Evolutionary conservation across 2,888 invertebrate species (phyloP).

Genomic region (Palloptera scutellata): DNA sequence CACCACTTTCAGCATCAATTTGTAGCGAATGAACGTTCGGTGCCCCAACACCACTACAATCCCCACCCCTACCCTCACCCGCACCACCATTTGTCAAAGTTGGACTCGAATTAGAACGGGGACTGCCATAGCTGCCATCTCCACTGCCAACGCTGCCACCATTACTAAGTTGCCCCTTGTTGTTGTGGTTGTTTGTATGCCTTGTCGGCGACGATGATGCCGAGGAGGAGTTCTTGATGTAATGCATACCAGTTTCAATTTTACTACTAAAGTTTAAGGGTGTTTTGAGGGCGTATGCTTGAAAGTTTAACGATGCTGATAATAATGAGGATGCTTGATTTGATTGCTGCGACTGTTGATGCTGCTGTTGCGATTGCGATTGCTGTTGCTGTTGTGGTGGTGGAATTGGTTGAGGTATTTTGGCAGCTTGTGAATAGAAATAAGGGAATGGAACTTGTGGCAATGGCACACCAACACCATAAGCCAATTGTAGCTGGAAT

Average conservation of each 20-base stretch:
- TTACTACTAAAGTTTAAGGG: conserved; percentile 29
- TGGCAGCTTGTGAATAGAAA: conserved; percentile 61
- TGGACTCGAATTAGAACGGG: conserved; percentile 22
- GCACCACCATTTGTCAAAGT: background rate
- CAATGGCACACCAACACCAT: conserved; percentile 59
- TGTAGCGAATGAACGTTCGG: conserved; percentile 19
- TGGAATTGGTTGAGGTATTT: conserved; percentile 62
- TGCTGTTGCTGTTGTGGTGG: conserved; percentile 49
- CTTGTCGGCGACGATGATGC: conserved; percentile 51
- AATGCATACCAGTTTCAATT: conserved; percentile 32
- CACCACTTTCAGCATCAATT: conserved; percentile 44
- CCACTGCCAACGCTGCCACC: conserved; percentile 24
- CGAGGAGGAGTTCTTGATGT: conserved; percentile 43
- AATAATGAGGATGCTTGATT: conserved; percentile 20
- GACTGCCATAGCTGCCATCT: conserved; percentile 17
- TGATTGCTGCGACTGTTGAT: conserved; percentile 33
- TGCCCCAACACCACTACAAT: background rate
- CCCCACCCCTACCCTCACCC: too few relatives aligned
- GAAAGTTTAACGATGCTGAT: too few relatives aligned
- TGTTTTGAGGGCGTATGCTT: conserved; percentile 32
- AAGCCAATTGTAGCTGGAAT: conserved; percentile 62
- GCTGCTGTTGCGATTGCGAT: conserved; percentile 18
- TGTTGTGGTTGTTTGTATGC: conserved; percentile 19
- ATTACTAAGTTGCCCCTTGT: background rate
- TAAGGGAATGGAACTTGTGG: conserved; percentile 64